phyloP scores from a whole-genome alignment of 2,797 vertebrate species.

The Pangasius krempfi region DNA sequence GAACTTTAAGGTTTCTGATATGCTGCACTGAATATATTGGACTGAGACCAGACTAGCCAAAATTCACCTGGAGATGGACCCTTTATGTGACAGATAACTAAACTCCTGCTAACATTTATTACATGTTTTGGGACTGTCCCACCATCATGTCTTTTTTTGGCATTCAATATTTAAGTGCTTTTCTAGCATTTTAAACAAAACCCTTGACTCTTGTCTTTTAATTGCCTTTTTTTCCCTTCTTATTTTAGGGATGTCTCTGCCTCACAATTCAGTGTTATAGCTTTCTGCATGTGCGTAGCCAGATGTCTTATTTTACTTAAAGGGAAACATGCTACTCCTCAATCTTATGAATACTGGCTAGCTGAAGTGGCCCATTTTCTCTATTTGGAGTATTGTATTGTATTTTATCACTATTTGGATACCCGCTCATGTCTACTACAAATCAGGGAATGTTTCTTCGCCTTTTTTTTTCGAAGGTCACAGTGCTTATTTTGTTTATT shows the following conservation, averaged over 20 bases:
- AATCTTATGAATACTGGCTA: neutral
- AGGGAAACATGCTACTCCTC: neutral
- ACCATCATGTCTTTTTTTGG: neutral
- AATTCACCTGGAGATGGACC: too few species aligned
- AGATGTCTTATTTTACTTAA: conserved; percentile 4
- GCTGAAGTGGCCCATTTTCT: neutral
- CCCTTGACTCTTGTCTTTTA: neutral
- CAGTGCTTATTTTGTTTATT: neutral
- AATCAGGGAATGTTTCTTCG: neutral
- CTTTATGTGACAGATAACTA: neutral
- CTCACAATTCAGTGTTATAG: neutral
- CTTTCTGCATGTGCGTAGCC: neutral
- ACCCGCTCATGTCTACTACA: neutral
- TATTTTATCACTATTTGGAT: neutral
- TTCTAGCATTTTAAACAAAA: neutral
- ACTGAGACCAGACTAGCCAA: neutral
- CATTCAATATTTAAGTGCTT: neutral
- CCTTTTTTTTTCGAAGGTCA: too few species aligned
- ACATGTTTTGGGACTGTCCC: neutral
- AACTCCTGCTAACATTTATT: neutral
- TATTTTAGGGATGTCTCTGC: neutral
- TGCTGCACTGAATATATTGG: neutral
- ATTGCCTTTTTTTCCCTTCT: neutral
- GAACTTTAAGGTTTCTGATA: neutral
- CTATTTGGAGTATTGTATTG: neutral